Evolutionary conservation across 2,888 invertebrate genomes (phyloP).

Genomic region (Andrena bicolor): DNA sequence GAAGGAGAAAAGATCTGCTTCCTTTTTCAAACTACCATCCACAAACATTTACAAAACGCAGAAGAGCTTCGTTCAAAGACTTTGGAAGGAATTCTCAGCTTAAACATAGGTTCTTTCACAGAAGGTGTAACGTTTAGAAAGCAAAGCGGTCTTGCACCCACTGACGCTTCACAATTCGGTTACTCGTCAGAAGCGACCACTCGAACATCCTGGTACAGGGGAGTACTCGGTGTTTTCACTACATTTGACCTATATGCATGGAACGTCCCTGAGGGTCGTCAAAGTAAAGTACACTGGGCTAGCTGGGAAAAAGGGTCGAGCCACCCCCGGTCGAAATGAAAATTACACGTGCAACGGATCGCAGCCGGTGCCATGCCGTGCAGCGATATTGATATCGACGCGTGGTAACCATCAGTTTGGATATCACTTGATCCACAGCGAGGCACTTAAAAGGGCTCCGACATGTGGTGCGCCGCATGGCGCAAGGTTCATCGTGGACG

Average conservation of each 20-base stretch:
- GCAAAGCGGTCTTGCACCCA: not conserved
- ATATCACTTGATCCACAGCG: slow-evolving; percentile 47
- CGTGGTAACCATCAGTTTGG: slow-evolving; percentile 61
- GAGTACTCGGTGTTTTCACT: slow-evolving; percentile 43
- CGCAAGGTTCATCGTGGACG: slow-evolving; percentile 47
- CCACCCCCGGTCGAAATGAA: slow-evolving; percentile 38
- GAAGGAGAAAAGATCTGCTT: no score
- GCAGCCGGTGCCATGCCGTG: slow-evolving; percentile 48
- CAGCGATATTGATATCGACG: slow-evolving; percentile 67
- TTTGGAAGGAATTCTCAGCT: not conserved
- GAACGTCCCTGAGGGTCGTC: slow-evolving; percentile 20
- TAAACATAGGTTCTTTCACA: not conserved
- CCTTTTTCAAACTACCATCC: not conserved
- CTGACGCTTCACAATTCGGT: not conserved
- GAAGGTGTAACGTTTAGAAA: not conserved
- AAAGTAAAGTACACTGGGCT: slow-evolving; percentile 10
- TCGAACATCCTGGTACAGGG: slow-evolving; percentile 13
- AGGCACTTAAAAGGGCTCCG: slow-evolving; percentile 64
- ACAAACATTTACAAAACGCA: not conserved
- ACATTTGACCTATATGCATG: slow-evolving; percentile 39
- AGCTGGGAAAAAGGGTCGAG: slow-evolving; percentile 34
- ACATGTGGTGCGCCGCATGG: slow-evolving; percentile 69
- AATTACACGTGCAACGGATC: slow-evolving; percentile 42
- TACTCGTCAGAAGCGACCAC: not conserved
- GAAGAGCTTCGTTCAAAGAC: not conserved